Conservation (phyloP, 2,113 vertebrate species). For the Oncorhynchus kisutch region DNA sequence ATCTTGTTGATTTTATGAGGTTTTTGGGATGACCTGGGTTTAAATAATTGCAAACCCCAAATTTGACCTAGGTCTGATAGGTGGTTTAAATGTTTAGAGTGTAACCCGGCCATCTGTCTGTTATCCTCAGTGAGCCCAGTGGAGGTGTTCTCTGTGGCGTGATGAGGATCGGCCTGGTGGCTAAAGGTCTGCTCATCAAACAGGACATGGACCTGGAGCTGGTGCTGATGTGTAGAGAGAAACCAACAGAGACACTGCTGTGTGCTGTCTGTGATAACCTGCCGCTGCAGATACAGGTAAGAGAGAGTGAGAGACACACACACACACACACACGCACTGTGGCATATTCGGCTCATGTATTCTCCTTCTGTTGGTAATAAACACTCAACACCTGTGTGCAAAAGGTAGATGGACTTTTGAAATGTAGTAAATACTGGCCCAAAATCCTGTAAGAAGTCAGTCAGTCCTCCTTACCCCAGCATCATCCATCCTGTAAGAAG, state of each 20-base stretch:
- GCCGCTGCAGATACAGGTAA: constrained; percentile 91
- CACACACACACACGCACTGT: not conserved
- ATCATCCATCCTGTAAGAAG: no score
- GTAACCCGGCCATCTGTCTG: not conserved
- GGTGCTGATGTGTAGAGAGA: constrained; percentile 97
- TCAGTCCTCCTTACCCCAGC: no score
- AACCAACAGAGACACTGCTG: constrained; percentile 91
- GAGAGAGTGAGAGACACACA: constrained; percentile 28
- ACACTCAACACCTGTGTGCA: not conserved
- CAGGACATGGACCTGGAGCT: constrained; percentile 97
- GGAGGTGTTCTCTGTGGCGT: constrained; percentile 91
- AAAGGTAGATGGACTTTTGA: not conserved
- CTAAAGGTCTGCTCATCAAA: constrained; percentile 97
- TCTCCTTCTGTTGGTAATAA: not conserved
- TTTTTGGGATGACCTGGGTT: no score
- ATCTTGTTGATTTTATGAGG: not conserved
- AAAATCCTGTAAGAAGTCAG: no score
- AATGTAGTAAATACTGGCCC: not conserved
- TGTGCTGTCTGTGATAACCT: constrained; percentile 89
- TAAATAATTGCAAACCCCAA: no score
- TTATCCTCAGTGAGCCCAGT: constrained; percentile 79
- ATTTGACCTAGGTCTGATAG: no score
- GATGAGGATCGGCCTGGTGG: constrained; percentile 95
- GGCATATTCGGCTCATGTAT: not conserved
- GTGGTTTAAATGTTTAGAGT: no score